Evolutionary conservation across 2,797 vertebrate species (phyloP).

Genomic region (Rhinichthys osculus): DNA sequence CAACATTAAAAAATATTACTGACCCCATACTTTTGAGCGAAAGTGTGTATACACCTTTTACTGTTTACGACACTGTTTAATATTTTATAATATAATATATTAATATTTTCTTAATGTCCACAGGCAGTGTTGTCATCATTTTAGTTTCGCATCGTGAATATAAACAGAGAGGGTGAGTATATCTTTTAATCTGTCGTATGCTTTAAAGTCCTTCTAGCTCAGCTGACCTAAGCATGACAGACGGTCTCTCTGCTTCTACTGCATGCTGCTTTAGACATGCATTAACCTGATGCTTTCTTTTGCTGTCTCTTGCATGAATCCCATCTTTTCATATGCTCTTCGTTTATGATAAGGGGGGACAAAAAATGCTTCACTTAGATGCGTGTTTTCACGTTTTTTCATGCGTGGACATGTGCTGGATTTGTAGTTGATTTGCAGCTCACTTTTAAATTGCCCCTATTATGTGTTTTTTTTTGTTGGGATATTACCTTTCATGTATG

Average conservation of each 20-base stretch:
- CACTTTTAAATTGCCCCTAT: not conserved
- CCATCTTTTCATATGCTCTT: not conserved
- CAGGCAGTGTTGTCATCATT: slow-evolving; percentile 15
- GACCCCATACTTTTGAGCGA: not conserved
- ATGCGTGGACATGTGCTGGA: not conserved
- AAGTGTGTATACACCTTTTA: not conserved
- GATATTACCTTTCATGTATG: not conserved
- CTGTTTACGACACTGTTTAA: not conserved
- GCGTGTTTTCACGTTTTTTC: not conserved
- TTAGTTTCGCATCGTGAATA: not conserved
- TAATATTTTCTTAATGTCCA: not conserved
- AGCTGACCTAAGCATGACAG: not conserved
- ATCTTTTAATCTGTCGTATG: slow-evolving; percentile 7
- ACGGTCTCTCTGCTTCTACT: not conserved
- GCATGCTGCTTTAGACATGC: slow-evolving; percentile 6
- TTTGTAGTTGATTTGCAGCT: not conserved
- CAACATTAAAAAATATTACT: not conserved
- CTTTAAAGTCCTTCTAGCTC: not conserved
- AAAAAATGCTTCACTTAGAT: not conserved
- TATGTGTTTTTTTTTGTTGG: not conserved
- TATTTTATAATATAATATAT: not conserved
- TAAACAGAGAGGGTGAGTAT: slow-evolving; percentile 75
- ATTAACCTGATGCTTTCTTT: not conserved
- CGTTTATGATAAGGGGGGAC: not conserved
- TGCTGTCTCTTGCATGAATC: not conserved